phyloP scores from a whole-genome alignment of 1,140 invertebrate species.

The Aphaenogaster rudis region DNA sequence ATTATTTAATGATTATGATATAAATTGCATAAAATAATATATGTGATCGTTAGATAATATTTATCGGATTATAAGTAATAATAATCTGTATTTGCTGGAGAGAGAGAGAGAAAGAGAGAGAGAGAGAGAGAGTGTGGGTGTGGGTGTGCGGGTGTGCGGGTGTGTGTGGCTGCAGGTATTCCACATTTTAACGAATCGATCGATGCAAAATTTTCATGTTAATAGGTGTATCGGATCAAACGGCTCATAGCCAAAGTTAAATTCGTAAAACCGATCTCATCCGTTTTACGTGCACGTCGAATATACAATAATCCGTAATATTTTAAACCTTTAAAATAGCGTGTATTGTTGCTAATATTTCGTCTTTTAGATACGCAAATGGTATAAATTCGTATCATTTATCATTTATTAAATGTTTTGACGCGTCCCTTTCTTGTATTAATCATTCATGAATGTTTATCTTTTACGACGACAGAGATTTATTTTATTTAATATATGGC shows the following conservation, averaged over 20 bases:
- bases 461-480: background rate
- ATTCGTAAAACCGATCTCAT: background rate
- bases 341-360: background rate
- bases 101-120: background rate
- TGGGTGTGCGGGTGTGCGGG: background rate
- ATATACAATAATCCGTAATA: background rate
- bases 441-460: background rate
- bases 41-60: background rate
- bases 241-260: background rate
- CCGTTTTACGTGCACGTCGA: background rate
- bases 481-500: background rate
- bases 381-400: background rate
- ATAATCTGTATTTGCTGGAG: background rate
- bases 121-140: background rate
- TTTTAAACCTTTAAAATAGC: background rate
- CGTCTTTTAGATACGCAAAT: background rate
- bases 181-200: slow-evolving; percentile 10
- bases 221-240: background rate
- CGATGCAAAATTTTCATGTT: slow-evolving; percentile 12
- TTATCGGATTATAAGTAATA: slow-evolving; percentile 27
- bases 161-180: background rate
- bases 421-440: background rate
- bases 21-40: background rate
- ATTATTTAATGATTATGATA: slow-evolving; percentile 26
- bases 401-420: background rate